Evolutionary conservation across 2,113 vertebrate species (phyloP).

Genomic region (Acanthochromis polyacanthus): DNA sequence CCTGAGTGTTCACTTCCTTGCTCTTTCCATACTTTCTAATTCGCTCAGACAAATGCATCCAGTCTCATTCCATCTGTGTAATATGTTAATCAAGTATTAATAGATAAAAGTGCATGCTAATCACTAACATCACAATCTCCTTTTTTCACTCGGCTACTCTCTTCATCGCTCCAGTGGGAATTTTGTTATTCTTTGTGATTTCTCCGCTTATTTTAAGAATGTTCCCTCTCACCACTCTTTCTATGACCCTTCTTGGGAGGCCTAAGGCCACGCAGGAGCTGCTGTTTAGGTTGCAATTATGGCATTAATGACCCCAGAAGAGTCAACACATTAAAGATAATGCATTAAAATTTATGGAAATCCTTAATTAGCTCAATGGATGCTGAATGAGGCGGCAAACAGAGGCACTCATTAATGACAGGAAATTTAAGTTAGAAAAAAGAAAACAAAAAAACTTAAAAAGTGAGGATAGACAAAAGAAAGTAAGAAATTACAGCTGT

Average conservation of each 20-base stretch:
- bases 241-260: slow-evolving; percentile 29
- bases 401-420: slow-evolving; percentile 74
- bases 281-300: slow-evolving; percentile 78
- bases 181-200: slow-evolving; percentile 24
- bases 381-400: slow-evolving; percentile 74
- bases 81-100: slow-evolving; percentile 47
- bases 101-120: slow-evolving; percentile 36
- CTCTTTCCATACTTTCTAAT: slow-evolving; percentile 22
- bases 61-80: slow-evolving; percentile 3
- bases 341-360: slow-evolving; percentile 84
- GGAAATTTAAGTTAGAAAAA: slow-evolving; percentile 57
- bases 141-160: slow-evolving; percentile 7
- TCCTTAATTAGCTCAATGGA: slow-evolving; percentile 80
- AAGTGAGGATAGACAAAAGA: slow-evolving; percentile 11
- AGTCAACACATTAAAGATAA: slow-evolving; percentile 83
- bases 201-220: slow-evolving; percentile 29
- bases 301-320: slow-evolving; percentile 80
- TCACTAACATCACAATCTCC: slow-evolving; percentile 10
- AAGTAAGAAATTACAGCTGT: slow-evolving; percentile 16
- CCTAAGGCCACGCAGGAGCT: slow-evolving; percentile 64
- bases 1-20: slow-evolving; percentile 2
- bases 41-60: slow-evolving; percentile 24
- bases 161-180: slow-evolving; percentile 16
- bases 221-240: slow-evolving; percentile 13
- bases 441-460: slow-evolving; percentile 7